Base-by-base conservation (phyloP, 2,797 vertebrate genomes). In the Melanotaenia maccullochi region DNA sequence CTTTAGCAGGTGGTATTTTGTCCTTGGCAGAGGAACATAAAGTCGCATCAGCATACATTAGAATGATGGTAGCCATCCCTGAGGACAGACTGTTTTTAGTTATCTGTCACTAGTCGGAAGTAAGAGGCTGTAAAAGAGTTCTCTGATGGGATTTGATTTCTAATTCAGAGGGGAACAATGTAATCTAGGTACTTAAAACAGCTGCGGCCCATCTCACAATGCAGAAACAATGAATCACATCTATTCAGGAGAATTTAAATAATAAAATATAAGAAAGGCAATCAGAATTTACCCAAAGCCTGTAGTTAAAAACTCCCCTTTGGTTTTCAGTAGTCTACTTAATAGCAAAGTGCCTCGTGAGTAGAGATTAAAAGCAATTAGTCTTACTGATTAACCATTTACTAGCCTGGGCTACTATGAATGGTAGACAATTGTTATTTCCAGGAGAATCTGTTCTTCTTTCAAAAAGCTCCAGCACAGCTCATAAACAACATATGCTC, bases 401-500 rank as follows among this genome's bases (percentile, higher is more conserved):
- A n/a, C 36, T 72, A 9, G 35, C 24, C 60, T 4, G 12, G n/a
- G 58, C 32, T 30, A 30, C 52, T 52, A 22, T 60, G 30, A 78
- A 64, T 71, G 35, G 63, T 7, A 57, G 62, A 71, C 54, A 49
- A 51, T 65, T 61, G 42, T 63, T 71, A 55, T 72, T 67, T 68
- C 57, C 70, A 68, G 55, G 59, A 83, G 61, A 85, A 69, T 67
- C 62, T 20, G n/a, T 51, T 62, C 55, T 79, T 81, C 18, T 70
- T 83, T 83, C 81, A 60, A 80, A 75, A 84, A 71, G 83, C 70
- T 85, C 54, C 79, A 71, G 74, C 66, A 65, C 22, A 78, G 40
- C 84, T 88, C 85, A 90, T 91, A 93, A 94, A 94, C 92, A 94
- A 85, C 92, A 94, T 93, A 94, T 93, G 93, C 86, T 91, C 71